Conservation (phyloP, 2,888 invertebrate species). For the Trichacis sp. region DNA sequence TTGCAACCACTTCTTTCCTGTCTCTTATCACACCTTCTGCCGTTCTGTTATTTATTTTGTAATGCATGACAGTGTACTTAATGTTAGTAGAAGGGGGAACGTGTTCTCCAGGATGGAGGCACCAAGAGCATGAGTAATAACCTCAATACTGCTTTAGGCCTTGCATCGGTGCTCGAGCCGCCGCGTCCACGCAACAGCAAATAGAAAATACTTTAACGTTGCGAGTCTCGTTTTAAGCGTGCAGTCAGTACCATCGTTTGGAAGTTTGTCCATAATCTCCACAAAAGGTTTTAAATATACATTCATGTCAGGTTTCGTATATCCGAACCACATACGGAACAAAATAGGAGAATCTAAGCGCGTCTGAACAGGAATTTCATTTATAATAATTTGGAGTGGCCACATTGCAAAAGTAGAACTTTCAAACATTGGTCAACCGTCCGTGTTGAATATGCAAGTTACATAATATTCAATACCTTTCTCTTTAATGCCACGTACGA, state of each 20-base stretch:
- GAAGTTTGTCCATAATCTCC: constrained; percentile 20
- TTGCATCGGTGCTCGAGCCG: constrained; percentile 23
- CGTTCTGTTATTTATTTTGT: constrained; percentile 7
- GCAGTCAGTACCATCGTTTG: constrained; percentile 15
- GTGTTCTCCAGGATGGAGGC: constrained; percentile 23
- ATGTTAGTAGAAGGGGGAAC: constrained; percentile 1
- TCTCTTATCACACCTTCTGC: no score
- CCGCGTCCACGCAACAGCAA: no score
- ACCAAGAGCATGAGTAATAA: constrained; percentile 20
- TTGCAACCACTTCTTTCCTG: no score
- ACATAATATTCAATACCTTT: constrained; percentile 11
- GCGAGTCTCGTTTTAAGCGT: constrained; percentile 1
- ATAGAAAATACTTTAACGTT: constrained; percentile 16
- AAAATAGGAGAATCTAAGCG: no score
- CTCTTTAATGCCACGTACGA: constrained; percentile 8
- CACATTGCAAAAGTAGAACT: constrained; percentile 31
- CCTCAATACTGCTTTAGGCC: constrained; percentile 24
- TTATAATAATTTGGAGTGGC: constrained; percentile 35
- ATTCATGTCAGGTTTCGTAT: no score
- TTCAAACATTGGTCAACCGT: constrained; percentile 29
- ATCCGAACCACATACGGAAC: no score
- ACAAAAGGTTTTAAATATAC: constrained; percentile 26
- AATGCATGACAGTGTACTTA: constrained; percentile 23
- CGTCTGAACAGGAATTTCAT: no score
- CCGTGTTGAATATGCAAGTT: constrained; percentile 32